phyloP scores from a whole-genome alignment of 2,888 invertebrate genomes.

The Megaustenia siamemsis region DNA sequence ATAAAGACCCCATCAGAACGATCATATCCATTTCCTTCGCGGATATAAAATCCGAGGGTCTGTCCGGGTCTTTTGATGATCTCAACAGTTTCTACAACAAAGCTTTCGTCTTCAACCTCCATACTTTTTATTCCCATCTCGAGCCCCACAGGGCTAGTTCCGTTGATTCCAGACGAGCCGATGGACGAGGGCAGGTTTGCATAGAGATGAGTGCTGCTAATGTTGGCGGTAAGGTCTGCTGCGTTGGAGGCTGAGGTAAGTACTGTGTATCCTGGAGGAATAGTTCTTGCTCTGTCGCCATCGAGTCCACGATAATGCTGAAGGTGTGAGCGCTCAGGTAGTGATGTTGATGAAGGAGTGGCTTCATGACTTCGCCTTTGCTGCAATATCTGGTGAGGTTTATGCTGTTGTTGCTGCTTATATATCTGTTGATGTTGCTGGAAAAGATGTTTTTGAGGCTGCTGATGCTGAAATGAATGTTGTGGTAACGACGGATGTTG shows the following conservation, averaged over 20 bases:
- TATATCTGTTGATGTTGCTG: conserved; percentile 39
- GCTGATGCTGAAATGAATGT: conserved; percentile 36
- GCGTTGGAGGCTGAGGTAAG: conserved; percentile 32
- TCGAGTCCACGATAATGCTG: conserved; percentile 19
- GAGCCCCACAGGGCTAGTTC: conserved; percentile 68
- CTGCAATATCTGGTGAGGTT: conserved; percentile 44
- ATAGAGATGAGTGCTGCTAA: conserved; percentile 44
- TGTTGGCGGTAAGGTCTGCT: conserved; percentile 25
- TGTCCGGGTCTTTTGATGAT: conserved; percentile 99
- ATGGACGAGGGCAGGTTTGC: conserved; percentile 41
- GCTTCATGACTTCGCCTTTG: conserved; percentile 30
- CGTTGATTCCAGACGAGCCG: conserved; percentile 49
- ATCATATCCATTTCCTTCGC: conserved; percentile 98
- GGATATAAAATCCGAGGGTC: conserved; percentile 97
- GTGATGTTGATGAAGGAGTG: neutral
- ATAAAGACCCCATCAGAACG: conserved; percentile 97
- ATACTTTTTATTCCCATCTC: conserved; percentile 78
- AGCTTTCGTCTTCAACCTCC: conserved; percentile 74
- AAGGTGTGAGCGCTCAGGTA: neutral
- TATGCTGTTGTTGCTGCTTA: conserved; percentile 45
- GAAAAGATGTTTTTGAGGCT: neutral
- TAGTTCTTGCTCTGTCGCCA: neutral
- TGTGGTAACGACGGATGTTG: conserved; percentile 1
- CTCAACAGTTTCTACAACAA: conserved; percentile 86
- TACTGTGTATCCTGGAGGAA: neutral